phyloP scores from a whole-genome alignment of 2,888 invertebrate species.

The Chymomyza caudatula region DNA sequence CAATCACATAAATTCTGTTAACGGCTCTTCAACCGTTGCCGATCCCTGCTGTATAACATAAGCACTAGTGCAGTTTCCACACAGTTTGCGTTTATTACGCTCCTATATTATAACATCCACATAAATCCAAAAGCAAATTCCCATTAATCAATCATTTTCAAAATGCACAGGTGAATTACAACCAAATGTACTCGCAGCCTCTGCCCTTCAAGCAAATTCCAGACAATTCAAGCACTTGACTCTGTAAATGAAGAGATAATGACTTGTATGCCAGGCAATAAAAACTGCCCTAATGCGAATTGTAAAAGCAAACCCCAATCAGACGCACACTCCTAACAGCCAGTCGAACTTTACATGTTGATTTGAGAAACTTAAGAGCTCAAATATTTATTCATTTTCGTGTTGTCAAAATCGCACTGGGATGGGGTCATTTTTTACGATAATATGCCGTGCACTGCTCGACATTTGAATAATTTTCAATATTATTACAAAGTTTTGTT shows the following conservation, averaged over 20 bases:
- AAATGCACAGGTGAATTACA: too few relatives aligned
- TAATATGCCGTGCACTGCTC: conserved; percentile 58
- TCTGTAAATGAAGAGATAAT: neutral
- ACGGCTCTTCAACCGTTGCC: too few relatives aligned
- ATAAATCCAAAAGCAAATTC: too few relatives aligned
- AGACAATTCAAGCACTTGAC: too few relatives aligned
- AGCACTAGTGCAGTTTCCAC: too few relatives aligned
- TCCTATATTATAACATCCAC: too few relatives aligned
- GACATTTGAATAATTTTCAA: conserved; percentile 54
- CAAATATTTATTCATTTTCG: neutral
- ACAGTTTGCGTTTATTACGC: too few relatives aligned
- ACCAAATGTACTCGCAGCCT: too few relatives aligned
- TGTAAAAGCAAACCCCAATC: neutral
- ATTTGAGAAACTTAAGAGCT: neutral
- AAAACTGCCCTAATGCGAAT: neutral
- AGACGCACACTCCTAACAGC: neutral
- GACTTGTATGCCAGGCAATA: neutral
- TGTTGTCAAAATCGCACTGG: neutral
- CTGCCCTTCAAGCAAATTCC: neutral
- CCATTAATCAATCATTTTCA: too few relatives aligned
- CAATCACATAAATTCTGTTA: too few relatives aligned
- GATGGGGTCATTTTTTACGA: conserved; percentile 33
- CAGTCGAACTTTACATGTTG: neutral
- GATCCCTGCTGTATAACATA: too few relatives aligned
- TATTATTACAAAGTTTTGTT: conserved; percentile 47